Percentiles rank a stretch among this genome's conserved stretches.
Conservation (phyloP, 2,113 vertebrate species). For the Isichthys henryi region DNA sequence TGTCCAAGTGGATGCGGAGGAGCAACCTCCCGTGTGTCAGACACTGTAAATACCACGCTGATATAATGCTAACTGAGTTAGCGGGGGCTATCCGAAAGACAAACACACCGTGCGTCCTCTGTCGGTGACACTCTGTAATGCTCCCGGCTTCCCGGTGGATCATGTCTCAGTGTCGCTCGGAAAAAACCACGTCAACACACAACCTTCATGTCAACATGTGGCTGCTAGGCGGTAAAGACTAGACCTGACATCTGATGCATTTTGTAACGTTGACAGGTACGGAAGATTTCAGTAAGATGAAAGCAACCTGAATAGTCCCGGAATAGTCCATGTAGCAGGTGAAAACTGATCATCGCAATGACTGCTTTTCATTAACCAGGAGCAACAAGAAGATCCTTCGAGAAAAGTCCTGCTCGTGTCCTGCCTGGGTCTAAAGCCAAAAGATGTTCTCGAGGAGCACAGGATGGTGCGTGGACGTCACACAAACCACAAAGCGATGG, state of each 20-base stretch:
- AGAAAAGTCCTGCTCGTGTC: neutral
- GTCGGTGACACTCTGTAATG: neutral
- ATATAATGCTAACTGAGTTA: neutral
- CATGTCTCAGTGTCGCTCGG: neutral
- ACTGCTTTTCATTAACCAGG: neutral
- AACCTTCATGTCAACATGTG: neutral
- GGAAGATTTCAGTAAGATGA: neutral
- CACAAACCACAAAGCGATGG: neutral
- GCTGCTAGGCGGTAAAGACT: neutral
- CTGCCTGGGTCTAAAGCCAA: neutral
- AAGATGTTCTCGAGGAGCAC: neutral
- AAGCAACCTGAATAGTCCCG: neutral
- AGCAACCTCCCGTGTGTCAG: neutral
- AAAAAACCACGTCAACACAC: neutral
- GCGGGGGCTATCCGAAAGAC: neutral
- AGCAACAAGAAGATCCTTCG: neutral
- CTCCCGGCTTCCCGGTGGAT: neutral
- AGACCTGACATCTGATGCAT: neutral
- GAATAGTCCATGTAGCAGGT: neutral
- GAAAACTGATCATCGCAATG: neutral
- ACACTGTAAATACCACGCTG: neutral
- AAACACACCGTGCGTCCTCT: neutral
- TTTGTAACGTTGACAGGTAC: neutral
- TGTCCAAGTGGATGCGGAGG: neutral
- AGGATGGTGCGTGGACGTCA: neutral